Evolutionary conservation across 1,140 invertebrate genomes (phyloP).

Genomic region (Drosophila sproati): DNA sequence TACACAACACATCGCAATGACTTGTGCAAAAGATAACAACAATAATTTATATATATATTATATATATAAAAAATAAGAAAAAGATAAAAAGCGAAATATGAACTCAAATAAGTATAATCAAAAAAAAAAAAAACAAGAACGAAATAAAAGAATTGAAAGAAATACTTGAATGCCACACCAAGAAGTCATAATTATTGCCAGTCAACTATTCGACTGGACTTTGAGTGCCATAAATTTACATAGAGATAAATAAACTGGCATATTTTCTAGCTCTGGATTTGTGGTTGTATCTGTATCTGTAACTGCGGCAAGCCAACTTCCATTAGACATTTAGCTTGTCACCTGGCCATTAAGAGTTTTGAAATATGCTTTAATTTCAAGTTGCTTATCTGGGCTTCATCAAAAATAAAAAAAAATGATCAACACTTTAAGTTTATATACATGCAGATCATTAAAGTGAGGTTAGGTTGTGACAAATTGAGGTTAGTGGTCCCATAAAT

Average conservation of each 20-base stretch:
- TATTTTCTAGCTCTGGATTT: constrained; percentile 7
- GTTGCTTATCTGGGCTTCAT: constrained; percentile 26
- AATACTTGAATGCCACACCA: constrained; percentile 57
- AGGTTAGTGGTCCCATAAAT: constrained; percentile 9
- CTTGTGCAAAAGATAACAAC: constrained; percentile 67
- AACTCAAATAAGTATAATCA: constrained; percentile 18
- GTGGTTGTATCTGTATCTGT: neutral
- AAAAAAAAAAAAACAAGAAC: neutral
- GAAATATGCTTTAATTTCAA: constrained; percentile 22
- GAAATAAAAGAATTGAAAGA: constrained; percentile 12
- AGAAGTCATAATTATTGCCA: constrained; percentile 82
- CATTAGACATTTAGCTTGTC: constrained; percentile 29
- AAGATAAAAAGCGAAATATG: constrained; percentile 21
- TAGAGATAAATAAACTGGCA: constrained; percentile 24
- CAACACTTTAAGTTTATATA: neutral
- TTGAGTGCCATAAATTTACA: constrained; percentile 50
- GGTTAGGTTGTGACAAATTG: constrained; percentile 6
- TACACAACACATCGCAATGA: constrained; percentile 70
- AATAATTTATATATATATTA: constrained; percentile 30
- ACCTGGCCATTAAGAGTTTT: constrained; percentile 35
- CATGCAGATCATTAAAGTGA: constrained; percentile 16
- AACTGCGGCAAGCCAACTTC: constrained; percentile 5
- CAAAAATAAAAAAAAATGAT: neutral
- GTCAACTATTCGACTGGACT: constrained; percentile 61
- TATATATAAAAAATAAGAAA: constrained; percentile 12